A percentile compares a stretch with the other conserved stretches of the same genome.
phyloP scores from a whole-genome alignment of 2,113 vertebrate species.

The Oxygymnocypris stewartii region DNA sequence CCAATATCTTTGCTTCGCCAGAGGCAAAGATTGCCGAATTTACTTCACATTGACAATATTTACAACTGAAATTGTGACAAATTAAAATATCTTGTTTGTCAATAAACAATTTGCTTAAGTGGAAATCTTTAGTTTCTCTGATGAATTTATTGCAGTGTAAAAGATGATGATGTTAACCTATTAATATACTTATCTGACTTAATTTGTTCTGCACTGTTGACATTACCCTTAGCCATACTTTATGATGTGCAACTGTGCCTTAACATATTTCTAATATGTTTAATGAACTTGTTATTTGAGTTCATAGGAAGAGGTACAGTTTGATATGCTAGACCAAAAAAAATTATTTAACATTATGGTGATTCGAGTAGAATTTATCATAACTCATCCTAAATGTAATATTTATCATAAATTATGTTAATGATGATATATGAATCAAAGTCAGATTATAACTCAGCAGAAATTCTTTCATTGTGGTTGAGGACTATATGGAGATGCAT shows the following conservation, averaged over 20 bases:
- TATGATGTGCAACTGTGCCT: not conserved
- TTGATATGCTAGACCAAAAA: not conserved
- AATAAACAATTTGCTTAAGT: not conserved
- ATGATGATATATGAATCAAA: too few relatives aligned
- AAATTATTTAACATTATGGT: not conserved
- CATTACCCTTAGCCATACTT: not conserved
- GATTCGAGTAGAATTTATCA: too few relatives aligned
- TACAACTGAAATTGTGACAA: too few relatives aligned
- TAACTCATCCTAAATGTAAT: too few relatives aligned
- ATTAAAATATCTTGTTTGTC: too few relatives aligned
- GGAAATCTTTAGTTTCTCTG: not conserved
- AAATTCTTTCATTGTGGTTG: too few relatives aligned
- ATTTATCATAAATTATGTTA: too few relatives aligned
- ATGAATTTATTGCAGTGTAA: too few relatives aligned
- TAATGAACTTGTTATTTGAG: not conserved
- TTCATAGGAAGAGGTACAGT: not conserved
- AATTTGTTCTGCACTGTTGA: not conserved
- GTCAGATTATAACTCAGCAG: too few relatives aligned
- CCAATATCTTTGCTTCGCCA: not conserved
- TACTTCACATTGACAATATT: not conserved
- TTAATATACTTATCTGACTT: too few relatives aligned
- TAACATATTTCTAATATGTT: not conserved
- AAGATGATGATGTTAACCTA: too few relatives aligned
- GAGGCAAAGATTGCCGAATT: not conserved
- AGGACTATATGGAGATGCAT: too few relatives aligned